Evolutionary conservation across 2,888 invertebrate genomes (phyloP).

Genomic region (Aphidius colemani): DNA sequence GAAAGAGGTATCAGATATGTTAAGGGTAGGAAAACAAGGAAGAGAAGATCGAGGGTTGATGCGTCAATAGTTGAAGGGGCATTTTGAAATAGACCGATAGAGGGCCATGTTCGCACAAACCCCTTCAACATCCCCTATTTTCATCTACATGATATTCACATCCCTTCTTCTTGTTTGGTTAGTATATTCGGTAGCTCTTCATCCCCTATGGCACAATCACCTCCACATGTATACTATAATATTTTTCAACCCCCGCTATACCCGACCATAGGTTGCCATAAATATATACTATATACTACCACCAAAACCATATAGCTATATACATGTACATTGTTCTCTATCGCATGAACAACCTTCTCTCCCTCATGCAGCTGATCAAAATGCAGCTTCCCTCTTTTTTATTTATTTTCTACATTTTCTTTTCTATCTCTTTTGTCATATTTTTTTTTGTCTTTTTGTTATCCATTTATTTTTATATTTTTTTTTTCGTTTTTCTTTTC

Average conservation of each 20-base stretch:
- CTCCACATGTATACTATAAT: neutral
- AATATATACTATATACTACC: too few species aligned
- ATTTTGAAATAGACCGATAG: conserved; percentile 23
- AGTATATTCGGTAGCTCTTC: conserved; percentile 16
- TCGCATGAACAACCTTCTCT: conserved; percentile 9
- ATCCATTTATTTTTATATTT: conserved; percentile 17
- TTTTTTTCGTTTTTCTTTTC: conserved; percentile 19
- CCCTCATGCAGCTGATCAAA: conserved; percentile 18
- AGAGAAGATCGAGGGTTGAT: conserved; percentile 16
- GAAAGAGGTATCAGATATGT: neutral
- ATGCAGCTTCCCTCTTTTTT: conserved; percentile 17
- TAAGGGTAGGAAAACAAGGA: neutral
- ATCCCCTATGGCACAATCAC: neutral
- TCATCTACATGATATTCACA: conserved; percentile 26
- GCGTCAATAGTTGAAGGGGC: conserved; percentile 20
- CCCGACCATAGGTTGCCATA: neutral
- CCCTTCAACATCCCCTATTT: conserved; percentile 16
- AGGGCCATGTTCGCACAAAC: conserved; percentile 28
- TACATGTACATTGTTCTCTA: conserved; percentile 5
- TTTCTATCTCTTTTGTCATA: neutral
- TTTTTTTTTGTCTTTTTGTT: conserved; percentile 16
- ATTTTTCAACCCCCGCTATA: neutral
- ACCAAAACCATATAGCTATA: too few species aligned
- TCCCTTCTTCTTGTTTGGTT: conserved; percentile 14
- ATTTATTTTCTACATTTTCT: conserved; percentile 4